Evolutionary conservation across 2,113 vertebrate species (phyloP), one percentile per base, ranked within the genome.

Genomic region (Aldabrachelys gigantea): DNA sequence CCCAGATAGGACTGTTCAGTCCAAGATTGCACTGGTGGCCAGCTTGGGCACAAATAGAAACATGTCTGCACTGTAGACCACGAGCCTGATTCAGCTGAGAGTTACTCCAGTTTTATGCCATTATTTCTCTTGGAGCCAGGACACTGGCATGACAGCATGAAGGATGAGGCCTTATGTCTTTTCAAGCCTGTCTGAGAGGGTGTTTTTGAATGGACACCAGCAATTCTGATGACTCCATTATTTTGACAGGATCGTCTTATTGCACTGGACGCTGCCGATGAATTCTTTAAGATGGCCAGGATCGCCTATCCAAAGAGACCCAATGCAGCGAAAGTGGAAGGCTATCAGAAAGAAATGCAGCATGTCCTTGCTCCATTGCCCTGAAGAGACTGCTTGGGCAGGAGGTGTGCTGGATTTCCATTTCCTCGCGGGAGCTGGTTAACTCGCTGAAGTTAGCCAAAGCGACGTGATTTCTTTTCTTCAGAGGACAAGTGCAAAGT

Each of bases 181-280:
- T 31, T 41, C 80, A 59, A 78, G 62, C 80, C 44, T 5, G n/a
- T 5, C 65, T 38, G 10, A 44, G 54, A 59, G 54, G 54, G 44
- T 0, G 29, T 47, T 47, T 72, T 72, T 78, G 24, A 78, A 29
- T 47, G 41, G 75, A 21, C 14, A 25, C 72, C 24, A 25, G 21
- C 94, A 81, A 89, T 53, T 35, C 0, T 1, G 10, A 11, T 10
- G 2, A 6, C 6, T 19, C 82, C 0, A 1, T 93, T 85, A 50
- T 49, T 82, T 95, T 82, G 52, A 65, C 96, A 99, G 99, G 99
- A 99, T 85, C 98, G 98, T 29, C 98, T 99, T 80, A 98, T 99
- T 85, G 98, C 98, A 47, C 98, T 99, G 27, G 99, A 99, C 41
- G 99, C 99, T 2, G 99, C 99, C 0, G 99, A 99, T 7, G 99